Evolutionary conservation across 1,140 invertebrate species (phyloP).

Genomic region (Pseudomyrmex cubaensis): DNA sequence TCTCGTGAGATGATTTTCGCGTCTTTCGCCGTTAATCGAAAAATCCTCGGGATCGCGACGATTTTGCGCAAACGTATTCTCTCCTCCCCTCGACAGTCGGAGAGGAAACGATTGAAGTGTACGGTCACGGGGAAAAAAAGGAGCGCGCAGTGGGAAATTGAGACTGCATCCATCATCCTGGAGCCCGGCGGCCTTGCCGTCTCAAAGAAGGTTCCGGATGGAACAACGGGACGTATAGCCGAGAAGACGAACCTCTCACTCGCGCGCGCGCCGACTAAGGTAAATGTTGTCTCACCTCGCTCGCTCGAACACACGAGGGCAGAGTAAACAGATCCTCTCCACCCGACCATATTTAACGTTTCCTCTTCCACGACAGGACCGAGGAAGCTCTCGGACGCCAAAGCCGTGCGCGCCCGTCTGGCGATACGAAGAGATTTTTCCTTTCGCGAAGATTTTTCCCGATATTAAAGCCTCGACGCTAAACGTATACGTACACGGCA

Average conservation of each 20-base stretch:
- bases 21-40: slow-evolving; percentile 64
- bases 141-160: slow-evolving; percentile 63
- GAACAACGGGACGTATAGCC: slow-evolving; percentile 22
- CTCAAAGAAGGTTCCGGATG: slow-evolving; percentile 71
- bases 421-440: slow-evolving; percentile 20
- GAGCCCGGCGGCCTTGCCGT: slow-evolving; percentile 1
- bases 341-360: slow-evolving; percentile 71
- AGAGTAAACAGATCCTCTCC: slow-evolving; percentile 71
- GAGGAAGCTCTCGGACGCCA: slow-evolving; percentile 19
- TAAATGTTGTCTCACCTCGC: slow-evolving; percentile 74
- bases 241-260: slow-evolving; percentile 20
- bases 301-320: slow-evolving; percentile 58
- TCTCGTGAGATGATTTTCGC: slow-evolving; percentile 39
- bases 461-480: slow-evolving; percentile 30
- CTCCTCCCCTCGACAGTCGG: slow-evolving; percentile 21
- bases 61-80: background rate
- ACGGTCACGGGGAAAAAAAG: background rate
- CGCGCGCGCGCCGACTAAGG: slow-evolving; percentile 53
- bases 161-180: slow-evolving; percentile 71
- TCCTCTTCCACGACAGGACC: slow-evolving; percentile 26
- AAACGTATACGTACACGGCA: slow-evolving; percentile 9
- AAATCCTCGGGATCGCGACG: slow-evolving; percentile 18
- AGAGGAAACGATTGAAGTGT: slow-evolving; percentile 40
- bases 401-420: background rate
- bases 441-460: slow-evolving; percentile 33